phyloP scores from a whole-genome alignment of 1,140 invertebrate species.

The Microplitis mediator region DNA sequence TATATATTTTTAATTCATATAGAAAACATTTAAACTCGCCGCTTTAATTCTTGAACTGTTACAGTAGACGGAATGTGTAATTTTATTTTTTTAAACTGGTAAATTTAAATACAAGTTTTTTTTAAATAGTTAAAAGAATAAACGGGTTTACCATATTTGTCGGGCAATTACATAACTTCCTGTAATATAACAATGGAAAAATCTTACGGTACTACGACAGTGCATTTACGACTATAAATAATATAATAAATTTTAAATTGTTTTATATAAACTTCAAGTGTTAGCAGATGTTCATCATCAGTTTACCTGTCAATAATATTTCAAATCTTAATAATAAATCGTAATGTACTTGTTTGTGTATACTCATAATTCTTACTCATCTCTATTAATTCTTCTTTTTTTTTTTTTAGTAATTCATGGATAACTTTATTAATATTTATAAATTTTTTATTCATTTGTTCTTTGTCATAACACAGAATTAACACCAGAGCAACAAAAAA shows the following conservation, averaged over 20 bases:
- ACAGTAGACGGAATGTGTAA: too few species aligned
- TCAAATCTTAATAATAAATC: not conserved
- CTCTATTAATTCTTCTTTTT: too few species aligned
- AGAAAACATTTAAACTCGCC: too few species aligned
- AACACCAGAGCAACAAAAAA: constrained; percentile 87
- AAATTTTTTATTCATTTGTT: constrained; percentile 22
- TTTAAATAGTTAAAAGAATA: constrained; percentile 16
- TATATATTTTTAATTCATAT: too few species aligned
- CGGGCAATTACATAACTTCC: constrained; percentile 40
- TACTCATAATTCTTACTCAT: not conserved
- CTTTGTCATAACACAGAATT: constrained; percentile 76
- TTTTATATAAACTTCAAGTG: too few species aligned
- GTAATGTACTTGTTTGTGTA: not conserved
- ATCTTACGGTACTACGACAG: constrained; percentile 36
- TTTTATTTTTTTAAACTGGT: too few species aligned
- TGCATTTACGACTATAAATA: constrained; percentile 3
- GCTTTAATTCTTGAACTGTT: too few species aligned
- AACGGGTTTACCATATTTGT: constrained; percentile 35
- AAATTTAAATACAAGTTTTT: not conserved
- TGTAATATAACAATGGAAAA: constrained; percentile 26
- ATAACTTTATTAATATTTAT: not conserved
- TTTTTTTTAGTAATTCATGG: too few species aligned
- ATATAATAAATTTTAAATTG: too few species aligned
- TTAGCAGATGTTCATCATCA: too few species aligned
- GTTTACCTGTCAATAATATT: too few species aligned